phyloP scores from a whole-genome alignment of 2,888 invertebrate genomes.

The Drosophila helvetica region DNA sequence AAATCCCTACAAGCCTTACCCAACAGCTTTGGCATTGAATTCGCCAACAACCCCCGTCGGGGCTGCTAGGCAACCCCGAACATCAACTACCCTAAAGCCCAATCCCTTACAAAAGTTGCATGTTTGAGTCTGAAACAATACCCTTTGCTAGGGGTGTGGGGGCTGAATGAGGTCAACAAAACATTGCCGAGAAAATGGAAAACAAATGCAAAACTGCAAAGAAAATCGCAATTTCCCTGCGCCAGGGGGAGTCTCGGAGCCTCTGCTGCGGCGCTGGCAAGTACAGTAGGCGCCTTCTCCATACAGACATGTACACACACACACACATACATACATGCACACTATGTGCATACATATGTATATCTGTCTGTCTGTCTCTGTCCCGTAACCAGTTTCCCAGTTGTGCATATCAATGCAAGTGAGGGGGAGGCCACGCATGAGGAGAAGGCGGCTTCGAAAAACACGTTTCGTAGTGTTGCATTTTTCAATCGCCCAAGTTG shows the following conservation, averaged over 20 bases:
- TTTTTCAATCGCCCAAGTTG: constrained; percentile 58
- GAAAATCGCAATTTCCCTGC: constrained; percentile 28
- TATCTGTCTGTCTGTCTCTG: constrained; percentile 20
- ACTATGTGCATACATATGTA: constrained; percentile 16
- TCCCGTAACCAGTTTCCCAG: constrained; percentile 56
- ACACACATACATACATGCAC: not conserved
- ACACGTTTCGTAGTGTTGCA: constrained; percentile 62
- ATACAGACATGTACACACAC: not conserved
- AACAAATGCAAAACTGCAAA: constrained; percentile 17
- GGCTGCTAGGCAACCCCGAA: constrained; percentile 50
- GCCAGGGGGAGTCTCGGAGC: constrained; percentile 1
- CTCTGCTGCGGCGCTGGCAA: constrained; percentile 31
- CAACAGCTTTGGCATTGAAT: constrained; percentile 60
- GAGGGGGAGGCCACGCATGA: constrained; percentile 13
- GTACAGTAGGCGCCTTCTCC: constrained; percentile 68
- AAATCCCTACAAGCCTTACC: constrained; percentile 45
- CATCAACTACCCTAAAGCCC: not conserved
- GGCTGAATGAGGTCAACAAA: constrained; percentile 64
- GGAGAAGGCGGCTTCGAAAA: constrained; percentile 39
- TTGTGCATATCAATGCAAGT: constrained; percentile 69
- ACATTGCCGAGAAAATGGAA: constrained; percentile 47
- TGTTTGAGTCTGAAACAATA: constrained; percentile 26
- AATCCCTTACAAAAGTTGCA: constrained; percentile 28
- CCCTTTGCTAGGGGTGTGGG: constrained; percentile 39
- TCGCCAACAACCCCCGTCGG: constrained; percentile 28